phyloP scores from a whole-genome alignment of 2,888 invertebrate species.

The Pyrochroa serraticornis region DNA sequence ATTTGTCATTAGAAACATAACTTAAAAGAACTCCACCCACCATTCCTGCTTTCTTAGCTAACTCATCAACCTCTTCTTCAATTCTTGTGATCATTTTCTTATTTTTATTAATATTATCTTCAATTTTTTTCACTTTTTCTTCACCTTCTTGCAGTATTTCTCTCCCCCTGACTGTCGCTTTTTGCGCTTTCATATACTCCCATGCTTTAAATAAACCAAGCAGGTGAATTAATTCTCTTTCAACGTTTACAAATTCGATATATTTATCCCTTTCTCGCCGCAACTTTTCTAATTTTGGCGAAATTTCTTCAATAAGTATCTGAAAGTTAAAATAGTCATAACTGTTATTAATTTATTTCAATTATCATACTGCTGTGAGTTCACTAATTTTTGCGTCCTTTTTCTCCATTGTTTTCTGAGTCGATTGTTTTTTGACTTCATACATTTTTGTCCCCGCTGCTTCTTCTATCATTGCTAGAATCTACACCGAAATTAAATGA shows the following conservation, averaged over 20 bases:
- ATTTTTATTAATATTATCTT: constrained; percentile 62
- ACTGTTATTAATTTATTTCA: constrained; percentile 18
- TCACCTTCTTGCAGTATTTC: constrained; percentile 45
- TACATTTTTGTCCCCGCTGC: constrained; percentile 98
- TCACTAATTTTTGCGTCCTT: constrained; percentile 91
- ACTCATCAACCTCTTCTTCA: constrained; percentile 66
- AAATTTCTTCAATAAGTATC: constrained; percentile 83
- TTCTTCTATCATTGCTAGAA: constrained; percentile 97
- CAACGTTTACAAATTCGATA: constrained; percentile 85
- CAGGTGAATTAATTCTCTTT: constrained; percentile 83
- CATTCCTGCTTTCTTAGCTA: constrained; percentile 70
- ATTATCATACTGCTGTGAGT: constrained; percentile 71
- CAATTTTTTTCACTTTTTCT: constrained; percentile 41
- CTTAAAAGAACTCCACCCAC: constrained; percentile 56
- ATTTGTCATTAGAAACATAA: constrained; percentile 3
- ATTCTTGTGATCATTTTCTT: constrained; percentile 62
- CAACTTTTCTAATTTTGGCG: constrained; percentile 86
- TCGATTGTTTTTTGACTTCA: constrained; percentile 87
- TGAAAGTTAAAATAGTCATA: constrained; percentile 42
- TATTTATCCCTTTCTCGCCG: constrained; percentile 84
- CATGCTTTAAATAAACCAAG: constrained; percentile 76
- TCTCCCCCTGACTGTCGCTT: too few species aligned
- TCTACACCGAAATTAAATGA: constrained; percentile 59
- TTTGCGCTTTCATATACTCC: constrained; percentile 60
- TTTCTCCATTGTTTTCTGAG: constrained; percentile 86